Percentiles rank a stretch among this genome's conserved stretches.
Conservation (phyloP, 2,797 vertebrate genomes). For the Rhinoraja longicauda region DNA sequence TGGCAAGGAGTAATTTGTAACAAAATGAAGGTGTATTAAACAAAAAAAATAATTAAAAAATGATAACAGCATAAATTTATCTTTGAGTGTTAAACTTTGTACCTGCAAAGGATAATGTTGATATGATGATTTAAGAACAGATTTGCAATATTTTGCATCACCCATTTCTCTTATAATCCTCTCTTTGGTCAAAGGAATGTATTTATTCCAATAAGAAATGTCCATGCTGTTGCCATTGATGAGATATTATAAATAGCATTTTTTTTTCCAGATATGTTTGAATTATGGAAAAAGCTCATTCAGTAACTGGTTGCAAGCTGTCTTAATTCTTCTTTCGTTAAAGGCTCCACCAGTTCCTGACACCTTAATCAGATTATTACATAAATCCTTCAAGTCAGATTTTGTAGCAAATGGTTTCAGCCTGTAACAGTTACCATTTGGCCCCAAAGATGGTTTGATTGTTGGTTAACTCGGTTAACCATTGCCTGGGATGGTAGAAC, state of each 20-base stretch:
- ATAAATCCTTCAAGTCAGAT: constrained; percentile 66
- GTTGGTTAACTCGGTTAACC: neutral
- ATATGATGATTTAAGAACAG: neutral
- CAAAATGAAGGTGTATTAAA: neutral
- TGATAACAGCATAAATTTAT: neutral
- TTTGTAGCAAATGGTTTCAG: constrained; percentile 66
- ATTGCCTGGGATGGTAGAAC: neutral
- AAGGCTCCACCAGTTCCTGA: constrained; percentile 69
- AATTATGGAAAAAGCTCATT: neutral
- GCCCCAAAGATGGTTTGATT: constrained; percentile 43
- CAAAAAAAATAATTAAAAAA: neutral
- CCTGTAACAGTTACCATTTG: constrained; percentile 71
- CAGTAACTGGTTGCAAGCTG: neutral
- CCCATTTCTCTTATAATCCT: neutral
- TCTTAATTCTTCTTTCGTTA: constrained; percentile 49
- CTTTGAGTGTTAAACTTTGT: neutral
- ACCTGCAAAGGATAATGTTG: neutral
- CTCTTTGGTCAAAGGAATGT: neutral
- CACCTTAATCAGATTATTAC: constrained; percentile 72
- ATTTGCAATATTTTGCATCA: neutral
- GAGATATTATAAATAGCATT: neutral
- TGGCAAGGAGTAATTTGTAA: neutral
- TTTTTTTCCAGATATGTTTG: neutral
- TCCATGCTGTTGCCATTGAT: neutral
- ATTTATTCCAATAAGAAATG: neutral